Conservation (phyloP, 23 tunicate species). For the Trididemnum clinides region DNA sequence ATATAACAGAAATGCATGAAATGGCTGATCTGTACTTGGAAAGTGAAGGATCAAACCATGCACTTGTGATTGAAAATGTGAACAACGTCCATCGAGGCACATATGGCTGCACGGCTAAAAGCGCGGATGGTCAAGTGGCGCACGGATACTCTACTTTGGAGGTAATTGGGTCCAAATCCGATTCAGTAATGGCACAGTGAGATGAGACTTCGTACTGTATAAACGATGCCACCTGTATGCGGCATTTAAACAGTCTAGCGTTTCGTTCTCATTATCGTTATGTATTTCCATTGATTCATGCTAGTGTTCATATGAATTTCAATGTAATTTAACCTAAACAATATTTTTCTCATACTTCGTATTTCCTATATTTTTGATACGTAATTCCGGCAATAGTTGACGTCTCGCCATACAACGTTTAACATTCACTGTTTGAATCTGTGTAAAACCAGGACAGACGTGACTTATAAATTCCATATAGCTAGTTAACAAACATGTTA, state of each 20-base stretch:
- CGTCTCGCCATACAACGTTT: too few species aligned
- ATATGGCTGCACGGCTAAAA: constrained; percentile 44
- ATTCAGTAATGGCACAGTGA: constrained; percentile 2
- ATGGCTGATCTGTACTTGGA: constrained; percentile 19
- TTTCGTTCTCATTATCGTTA: too few species aligned
- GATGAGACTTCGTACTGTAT: constrained; percentile 34
- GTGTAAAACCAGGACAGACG: too few species aligned
- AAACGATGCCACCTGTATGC: constrained; percentile 48
- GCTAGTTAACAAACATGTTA: too few species aligned
- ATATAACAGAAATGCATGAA: not conserved
- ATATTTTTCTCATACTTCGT: too few species aligned
- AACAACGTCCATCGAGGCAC: constrained; percentile 47
- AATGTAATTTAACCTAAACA: too few species aligned
- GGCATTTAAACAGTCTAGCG: not conserved
- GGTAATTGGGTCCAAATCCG: constrained; percentile 45
- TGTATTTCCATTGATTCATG: too few species aligned
- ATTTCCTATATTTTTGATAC: too few species aligned
- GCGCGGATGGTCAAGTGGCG: constrained; percentile 31
- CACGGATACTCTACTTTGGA: not conserved
- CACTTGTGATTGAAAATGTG: constrained; percentile 14
- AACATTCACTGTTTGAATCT: too few species aligned
- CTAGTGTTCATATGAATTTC: too few species aligned
- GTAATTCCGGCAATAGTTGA: too few species aligned
- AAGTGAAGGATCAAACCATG: not conserved
- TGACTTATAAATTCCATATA: too few species aligned